These are phyloP conservation scores for Arothron firmamentum DNA, from an alignment of 2,113 vertebrate genomes.

Conservation along the genomic window DNA sequence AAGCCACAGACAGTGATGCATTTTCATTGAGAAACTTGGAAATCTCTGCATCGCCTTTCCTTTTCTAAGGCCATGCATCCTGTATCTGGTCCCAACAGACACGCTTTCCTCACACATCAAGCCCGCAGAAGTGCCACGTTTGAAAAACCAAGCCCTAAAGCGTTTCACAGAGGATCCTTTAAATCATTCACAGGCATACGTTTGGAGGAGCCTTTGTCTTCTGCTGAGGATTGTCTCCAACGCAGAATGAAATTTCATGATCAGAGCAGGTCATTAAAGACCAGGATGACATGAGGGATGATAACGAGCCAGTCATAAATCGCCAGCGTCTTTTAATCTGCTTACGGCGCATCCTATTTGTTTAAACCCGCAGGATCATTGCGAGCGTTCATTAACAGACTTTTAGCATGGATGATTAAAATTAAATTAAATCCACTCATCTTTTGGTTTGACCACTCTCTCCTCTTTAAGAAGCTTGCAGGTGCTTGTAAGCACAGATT, in stretches of 20 bases:
- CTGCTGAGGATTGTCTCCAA: no score
- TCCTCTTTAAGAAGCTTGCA: not conserved
- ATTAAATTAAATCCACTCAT: no score
- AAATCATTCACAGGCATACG: not conserved
- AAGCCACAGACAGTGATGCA: no score
- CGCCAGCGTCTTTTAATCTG: not conserved
- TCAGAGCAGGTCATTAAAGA: constrained; percentile 4
- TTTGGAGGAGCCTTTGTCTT: not conserved
- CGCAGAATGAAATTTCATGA: not conserved
- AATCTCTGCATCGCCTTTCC: not conserved
- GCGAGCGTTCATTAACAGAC: no score
- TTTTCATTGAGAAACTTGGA: not conserved
- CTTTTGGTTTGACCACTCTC: not conserved
- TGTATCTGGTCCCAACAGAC: not conserved
- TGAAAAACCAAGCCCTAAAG: constrained; percentile 13
- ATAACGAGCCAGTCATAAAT: not conserved
- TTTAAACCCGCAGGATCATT: not conserved
- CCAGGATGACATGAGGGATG: constrained; percentile 30
- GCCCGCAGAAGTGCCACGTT: not conserved
- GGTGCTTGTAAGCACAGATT: not conserved
- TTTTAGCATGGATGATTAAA: no score
- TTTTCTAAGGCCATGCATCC: not conserved
- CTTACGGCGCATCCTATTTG: not conserved
- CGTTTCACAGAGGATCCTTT: not conserved
- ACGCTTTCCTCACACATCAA: not conserved